Evolutionary conservation across 2,888 invertebrate genomes (phyloP), one percentile per base, ranked within the genome.

Genomic region (Chydorus sphaericus): DNA sequence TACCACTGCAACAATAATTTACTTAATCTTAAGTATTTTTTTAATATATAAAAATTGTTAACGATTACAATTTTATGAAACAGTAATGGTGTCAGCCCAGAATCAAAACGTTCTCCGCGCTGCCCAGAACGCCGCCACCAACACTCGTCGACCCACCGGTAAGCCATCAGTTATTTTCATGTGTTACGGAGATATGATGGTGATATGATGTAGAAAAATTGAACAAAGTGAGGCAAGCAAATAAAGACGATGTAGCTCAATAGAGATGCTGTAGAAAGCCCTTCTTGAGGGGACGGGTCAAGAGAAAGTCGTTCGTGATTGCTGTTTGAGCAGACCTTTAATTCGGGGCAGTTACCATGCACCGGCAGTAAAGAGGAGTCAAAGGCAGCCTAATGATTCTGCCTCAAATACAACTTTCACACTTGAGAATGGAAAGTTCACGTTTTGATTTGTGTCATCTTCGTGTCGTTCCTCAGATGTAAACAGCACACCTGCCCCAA

Each of bases 401-500:
- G n/a, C n/a, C n/a, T n/a, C n/a, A n/a, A n/a, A n/a, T n/a, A 44
- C 18, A 44, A 44, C 44, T 44, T 44, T 44, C 44, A 44, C 44
- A 33, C 33, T 33, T n/a, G n/a, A n/a, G n/a, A n/a, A n/a, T n/a
- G n/a, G n/a, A n/a, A n/a, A n/a, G n/a, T n/a, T n/a, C n/a, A n/a
- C n/a, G n/a, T n/a, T n/a, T n/a, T n/a, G n/a, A n/a, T n/a, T n/a
- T n/a, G n/a, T n/a, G n/a, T n/a, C n/a, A n/a, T n/a, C n/a, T n/a
- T n/a, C n/a, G n/a, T 26, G 26, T 44, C 18, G 23, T 39, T 16
- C 14, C 28, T 23, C 14, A 44, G 44, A 52, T 14, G 18, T 23
- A 11, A 52, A 52, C 36, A 18, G 6, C 8, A 54, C 54, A 1
- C 54, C 57, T 18, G 57, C 54, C 8, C 52, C 57, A 1, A 39